Evolutionary conservation across 1,140 invertebrate species (phyloP).

Genomic region (Plectrocnemia conspersa): DNA sequence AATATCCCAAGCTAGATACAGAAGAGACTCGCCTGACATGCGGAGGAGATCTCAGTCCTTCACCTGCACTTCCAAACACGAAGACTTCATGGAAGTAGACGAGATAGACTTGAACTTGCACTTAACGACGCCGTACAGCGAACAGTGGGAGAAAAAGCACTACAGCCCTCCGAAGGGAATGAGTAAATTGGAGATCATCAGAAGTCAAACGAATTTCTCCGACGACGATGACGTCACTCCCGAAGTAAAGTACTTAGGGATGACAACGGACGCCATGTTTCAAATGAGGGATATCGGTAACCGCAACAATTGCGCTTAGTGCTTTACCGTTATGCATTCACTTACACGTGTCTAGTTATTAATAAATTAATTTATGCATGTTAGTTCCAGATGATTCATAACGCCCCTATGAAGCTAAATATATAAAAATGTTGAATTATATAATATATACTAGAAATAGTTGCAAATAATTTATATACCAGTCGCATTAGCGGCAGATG

Average conservation of each 20-base stretch:
- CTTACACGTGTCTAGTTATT: too few species aligned
- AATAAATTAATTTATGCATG: not conserved
- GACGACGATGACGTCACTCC: conserved; percentile 32
- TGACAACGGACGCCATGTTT: conserved; percentile 25
- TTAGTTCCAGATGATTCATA: too few species aligned
- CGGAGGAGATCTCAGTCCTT: conserved; percentile 27
- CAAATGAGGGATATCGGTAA: too few species aligned
- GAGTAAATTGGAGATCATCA: conserved; percentile 21
- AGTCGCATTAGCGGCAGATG: too few species aligned
- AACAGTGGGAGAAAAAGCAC: conserved; percentile 31
- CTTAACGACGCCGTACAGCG: conserved; percentile 26
- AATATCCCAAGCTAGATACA: not conserved
- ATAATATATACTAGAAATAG: too few species aligned
- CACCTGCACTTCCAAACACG: not conserved
- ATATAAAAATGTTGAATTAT: too few species aligned
- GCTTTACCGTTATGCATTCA: too few species aligned
- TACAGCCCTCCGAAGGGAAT: conserved; percentile 16
- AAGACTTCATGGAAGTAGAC: conserved; percentile 17
- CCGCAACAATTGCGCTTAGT: too few species aligned
- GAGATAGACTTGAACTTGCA: conserved; percentile 25
- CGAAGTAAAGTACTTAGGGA: conserved; percentile 26
- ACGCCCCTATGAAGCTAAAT: too few species aligned
- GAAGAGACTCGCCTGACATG: not conserved
- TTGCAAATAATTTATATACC: too few species aligned
- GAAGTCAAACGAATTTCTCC: conserved; percentile 6